Evolutionary conservation across 2,797 vertebrate species (phyloP), one percentile per base, ranked within the genome.

Genomic region (Syngnathus rostellatus): DNA sequence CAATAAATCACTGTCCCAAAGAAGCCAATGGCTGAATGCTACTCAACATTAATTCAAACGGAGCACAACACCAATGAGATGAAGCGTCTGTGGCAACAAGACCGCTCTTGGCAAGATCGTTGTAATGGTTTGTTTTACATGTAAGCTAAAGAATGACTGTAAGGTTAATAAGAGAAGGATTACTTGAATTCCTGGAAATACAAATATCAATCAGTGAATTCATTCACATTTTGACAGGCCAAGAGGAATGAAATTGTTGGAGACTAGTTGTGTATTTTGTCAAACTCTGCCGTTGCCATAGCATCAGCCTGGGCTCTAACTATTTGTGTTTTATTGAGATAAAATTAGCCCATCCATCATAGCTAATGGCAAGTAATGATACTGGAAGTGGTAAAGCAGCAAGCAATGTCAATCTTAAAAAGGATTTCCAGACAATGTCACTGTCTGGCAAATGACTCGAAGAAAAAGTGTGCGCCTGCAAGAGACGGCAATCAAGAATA

Each of bases 1-100:
- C 46, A 78, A 64, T 71, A 77, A 75, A 72, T 78, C 63, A 73
- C 72, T 77, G 70, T 76, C 69, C 77, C 64, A 81, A 79, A 51
- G 67, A 66, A 78, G 63, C 48, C 68, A 66, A 59, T 37, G 31
- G 64, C 59, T 65, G 65, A 68, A 63, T 74, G 72, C 53, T 58
- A 48, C 67, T 74, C 61, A 62, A 68, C 72, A 81, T 76, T 54
- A 79, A 81, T 78, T 83, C 67, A 64, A 70, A 77, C 31, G 62
- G 75, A 61, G 66, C 66, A 39, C 63, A 72, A 12, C 58, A 0
- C 60, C 58, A 62, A 62, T 21, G 10, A 77, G 66, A 82, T 73
- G 6, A 65, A 77, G 72, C 60, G 65, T 50, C 69, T 69, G 62
- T 65, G 78, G 75, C 62, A 73, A 74, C 75, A 69, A 62, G 45